phyloP scores from a whole-genome alignment of 2,888 invertebrate genomes.

The Polyploca ridens region DNA sequence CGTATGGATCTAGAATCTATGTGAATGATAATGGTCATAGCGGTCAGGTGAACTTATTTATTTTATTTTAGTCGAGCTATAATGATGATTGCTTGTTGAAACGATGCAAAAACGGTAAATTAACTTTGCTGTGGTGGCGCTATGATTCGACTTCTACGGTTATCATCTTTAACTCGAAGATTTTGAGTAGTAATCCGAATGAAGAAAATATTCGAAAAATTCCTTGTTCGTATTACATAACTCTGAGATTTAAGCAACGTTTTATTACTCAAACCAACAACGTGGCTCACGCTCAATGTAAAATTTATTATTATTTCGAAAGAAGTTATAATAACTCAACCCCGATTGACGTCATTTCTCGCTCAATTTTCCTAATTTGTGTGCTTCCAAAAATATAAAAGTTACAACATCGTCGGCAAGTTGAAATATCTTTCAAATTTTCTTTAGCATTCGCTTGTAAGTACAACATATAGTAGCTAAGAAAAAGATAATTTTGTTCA shows the following conservation, averaged over 20 bases:
- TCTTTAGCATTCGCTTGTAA: background rate
- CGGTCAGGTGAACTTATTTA: too few species aligned
- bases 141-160: too few species aligned
- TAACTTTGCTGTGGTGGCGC: too few species aligned
- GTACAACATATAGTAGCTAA: background rate
- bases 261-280: background rate
- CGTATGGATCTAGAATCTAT: background rate
- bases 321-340: background rate
- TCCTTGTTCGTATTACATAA: too few species aligned
- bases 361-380: constrained; percentile 1
- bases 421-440: background rate
- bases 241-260: too few species aligned
- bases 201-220: too few species aligned
- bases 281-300: background rate
- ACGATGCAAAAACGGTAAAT: too few species aligned
- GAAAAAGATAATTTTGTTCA: background rate
- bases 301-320: constrained; percentile 3
- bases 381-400: constrained; percentile 5
- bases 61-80: background rate
- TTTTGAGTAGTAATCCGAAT: too few species aligned
- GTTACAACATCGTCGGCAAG: constrained; percentile 2
- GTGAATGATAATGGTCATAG: background rate
- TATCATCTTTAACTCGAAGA: too few species aligned
- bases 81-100: background rate
- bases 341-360: background rate